Base-by-base conservation (phyloP, 2,113 vertebrate genomes). In the Myrmophylax atrothorax region DNA sequence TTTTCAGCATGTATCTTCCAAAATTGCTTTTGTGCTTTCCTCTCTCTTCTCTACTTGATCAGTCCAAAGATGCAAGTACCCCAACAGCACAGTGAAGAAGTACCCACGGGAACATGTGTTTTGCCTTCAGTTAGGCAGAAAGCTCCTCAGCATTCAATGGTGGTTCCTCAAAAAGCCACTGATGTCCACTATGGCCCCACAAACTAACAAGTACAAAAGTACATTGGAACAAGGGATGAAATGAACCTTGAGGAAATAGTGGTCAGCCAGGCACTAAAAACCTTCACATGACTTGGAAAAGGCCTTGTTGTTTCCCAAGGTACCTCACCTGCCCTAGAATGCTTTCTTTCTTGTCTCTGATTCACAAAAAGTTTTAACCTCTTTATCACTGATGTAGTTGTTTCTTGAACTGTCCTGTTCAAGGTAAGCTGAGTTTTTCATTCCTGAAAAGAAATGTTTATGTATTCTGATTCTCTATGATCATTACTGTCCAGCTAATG, bases 21-120 rank as follows among this genome's bases (percentile, higher is more conserved):
- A 33, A 77, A 55, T 1, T 49, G 52, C 10, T 66, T 19, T 55
- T 69, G 40, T 66, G 17, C 23, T 64, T 62, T 83, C 13, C 46
- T 77, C 11, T 31, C 12, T 47, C 12, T 12, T 29, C 9, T 94
- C 26, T 24, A 29, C 12, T 49, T 70, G 13, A 24, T 5, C 6
- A 22, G 18, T 29, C 12, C 50, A 38, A 79, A 76, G 50, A 59
- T 14, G 12, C 5, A 12, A 40, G 23, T 24, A 77, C 13, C 5
- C 35, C 66, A 70, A 58, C 10, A 38, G 19, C 18, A 17, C 38
- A 31, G 14, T 9, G n/a, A 81, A 56, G 49, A 18, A 68, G 6
- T 2, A 58, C 15, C 46, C 24, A 16, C 1, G 4, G 4, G n/a
- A 67, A 37, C 3, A 8, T 1, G 4, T 0, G 14, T 18, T 69